Conservation (phyloP, 1,140 invertebrate genomes). For the Muscidifurax raptorellus region DNA sequence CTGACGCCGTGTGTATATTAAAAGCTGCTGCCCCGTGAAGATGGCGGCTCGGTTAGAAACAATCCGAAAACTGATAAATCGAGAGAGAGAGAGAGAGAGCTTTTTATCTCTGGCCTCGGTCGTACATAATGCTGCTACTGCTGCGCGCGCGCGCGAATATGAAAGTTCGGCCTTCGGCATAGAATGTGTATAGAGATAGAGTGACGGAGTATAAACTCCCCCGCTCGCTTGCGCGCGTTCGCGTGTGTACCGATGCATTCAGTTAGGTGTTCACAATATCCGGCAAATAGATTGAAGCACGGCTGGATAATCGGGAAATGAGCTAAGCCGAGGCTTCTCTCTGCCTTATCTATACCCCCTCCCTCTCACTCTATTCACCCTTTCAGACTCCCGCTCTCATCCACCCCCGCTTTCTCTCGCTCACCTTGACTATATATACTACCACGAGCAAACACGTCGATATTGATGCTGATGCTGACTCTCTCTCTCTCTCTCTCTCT, state of each 20-base stretch:
- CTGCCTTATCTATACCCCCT: slow-evolving; percentile 33
- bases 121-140: background rate
- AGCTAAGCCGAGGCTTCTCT: slow-evolving; percentile 36
- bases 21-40: background rate
- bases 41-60: background rate
- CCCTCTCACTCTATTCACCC: background rate
- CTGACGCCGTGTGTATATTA: background rate
- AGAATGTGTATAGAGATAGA: background rate
- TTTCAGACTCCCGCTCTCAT: background rate
- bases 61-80: background rate
- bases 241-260: slow-evolving; percentile 26
- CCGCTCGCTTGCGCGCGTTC: background rate
- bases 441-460: background rate
- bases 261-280: slow-evolving; percentile 46
- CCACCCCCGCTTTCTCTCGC: background rate
- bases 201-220: background rate
- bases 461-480: slow-evolving; percentile 4
- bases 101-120: background rate
- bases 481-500: background rate
- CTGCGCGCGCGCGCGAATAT: background rate
- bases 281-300: slow-evolving; percentile 47
- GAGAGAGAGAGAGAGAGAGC: background rate
- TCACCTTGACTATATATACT: background rate
- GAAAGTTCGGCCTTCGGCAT: background rate
- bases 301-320: slow-evolving; percentile 49